These are phyloP conservation scores for Parauchenoglanis ngamensis DNA, from an alignment of 2,797 vertebrate genomes.

Conservation along the genomic window DNA sequence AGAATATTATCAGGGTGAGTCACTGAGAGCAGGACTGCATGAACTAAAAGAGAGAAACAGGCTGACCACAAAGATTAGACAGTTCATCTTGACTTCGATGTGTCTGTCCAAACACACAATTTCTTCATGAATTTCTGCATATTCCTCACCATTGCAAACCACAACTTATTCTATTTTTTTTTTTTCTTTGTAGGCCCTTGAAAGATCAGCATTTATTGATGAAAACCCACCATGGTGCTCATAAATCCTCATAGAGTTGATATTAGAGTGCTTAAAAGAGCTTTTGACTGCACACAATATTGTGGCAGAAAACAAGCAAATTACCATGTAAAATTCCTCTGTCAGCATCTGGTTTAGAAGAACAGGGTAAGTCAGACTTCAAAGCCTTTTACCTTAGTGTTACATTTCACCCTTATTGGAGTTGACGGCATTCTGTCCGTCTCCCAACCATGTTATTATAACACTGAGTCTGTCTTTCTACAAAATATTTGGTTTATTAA, in stretches of 20 bases:
- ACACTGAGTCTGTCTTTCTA: background rate
- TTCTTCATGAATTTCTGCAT: background rate
- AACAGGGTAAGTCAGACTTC: slow-evolving; percentile 22
- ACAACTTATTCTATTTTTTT: background rate
- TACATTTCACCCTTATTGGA: slow-evolving; percentile 32
- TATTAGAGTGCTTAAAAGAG: background rate
- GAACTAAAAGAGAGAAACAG: slow-evolving; percentile 27
- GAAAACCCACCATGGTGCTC: background rate
- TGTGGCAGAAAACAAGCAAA: background rate
- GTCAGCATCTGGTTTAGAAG: slow-evolving; percentile 29
- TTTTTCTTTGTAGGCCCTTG: background rate
- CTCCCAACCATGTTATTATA: slow-evolving; percentile 9
- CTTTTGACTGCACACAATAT: background rate
- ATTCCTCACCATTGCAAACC: background rate
- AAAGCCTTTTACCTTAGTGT: slow-evolving; percentile 34
- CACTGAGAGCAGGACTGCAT: slow-evolving; percentile 64
- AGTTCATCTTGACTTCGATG: background rate
- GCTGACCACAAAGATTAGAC: background rate
- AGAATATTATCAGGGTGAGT: slow-evolving; percentile 73
- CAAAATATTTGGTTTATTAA: slow-evolving; percentile 29
- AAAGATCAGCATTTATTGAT: background rate
- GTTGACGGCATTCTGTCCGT: slow-evolving; percentile 1
- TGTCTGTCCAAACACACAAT: background rate
- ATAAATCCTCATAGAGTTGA: background rate
- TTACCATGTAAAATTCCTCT: slow-evolving; percentile 6